Percentiles rank a stretch among this genome's conserved stretches.
Conservation (phyloP, 2,113 vertebrate genomes). For the Odocoileus hemionus region DNA sequence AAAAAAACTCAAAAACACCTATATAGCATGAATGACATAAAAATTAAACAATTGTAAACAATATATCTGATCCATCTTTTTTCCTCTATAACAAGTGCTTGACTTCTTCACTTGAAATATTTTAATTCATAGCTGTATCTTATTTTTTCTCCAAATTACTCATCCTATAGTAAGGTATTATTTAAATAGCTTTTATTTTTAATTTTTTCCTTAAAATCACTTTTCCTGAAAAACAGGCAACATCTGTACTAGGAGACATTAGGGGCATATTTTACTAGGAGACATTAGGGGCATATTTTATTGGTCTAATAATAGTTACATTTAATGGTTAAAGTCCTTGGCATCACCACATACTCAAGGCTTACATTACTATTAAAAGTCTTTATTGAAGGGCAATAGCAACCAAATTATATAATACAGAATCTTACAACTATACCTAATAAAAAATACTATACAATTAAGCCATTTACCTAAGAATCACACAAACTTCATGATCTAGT, state of each 20-base stretch:
- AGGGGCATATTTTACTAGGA: neutral
- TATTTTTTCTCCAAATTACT: neutral
- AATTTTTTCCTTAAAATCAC: neutral
- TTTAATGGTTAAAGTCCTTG: slow-evolving; percentile 31
- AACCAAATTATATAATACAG: slow-evolving; percentile 54
- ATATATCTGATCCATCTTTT: neutral
- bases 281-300: slow-evolving; percentile 21
- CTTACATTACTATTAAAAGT: slow-evolving; percentile 57
- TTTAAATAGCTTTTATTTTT: neutral
- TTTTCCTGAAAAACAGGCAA: neutral
- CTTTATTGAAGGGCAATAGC: slow-evolving; percentile 56
- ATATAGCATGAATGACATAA: neutral
- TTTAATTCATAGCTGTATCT: neutral
- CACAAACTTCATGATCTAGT: slow-evolving; percentile 38
- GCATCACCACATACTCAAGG: neutral
- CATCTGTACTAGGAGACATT: neutral
- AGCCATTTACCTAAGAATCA: slow-evolving; percentile 36
- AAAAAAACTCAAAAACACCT: neutral
- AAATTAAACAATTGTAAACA: neutral
- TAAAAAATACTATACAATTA: slow-evolving; percentile 67
- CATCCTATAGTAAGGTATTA: neutral
- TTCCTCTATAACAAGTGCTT: neutral
- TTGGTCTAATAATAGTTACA: slow-evolving; percentile 34
- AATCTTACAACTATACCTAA: slow-evolving; percentile 30
- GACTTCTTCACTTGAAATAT: neutral